Base-by-base conservation (phyloP, 2,113 vertebrate genomes). In the Cheilinus undulatus region DNA sequence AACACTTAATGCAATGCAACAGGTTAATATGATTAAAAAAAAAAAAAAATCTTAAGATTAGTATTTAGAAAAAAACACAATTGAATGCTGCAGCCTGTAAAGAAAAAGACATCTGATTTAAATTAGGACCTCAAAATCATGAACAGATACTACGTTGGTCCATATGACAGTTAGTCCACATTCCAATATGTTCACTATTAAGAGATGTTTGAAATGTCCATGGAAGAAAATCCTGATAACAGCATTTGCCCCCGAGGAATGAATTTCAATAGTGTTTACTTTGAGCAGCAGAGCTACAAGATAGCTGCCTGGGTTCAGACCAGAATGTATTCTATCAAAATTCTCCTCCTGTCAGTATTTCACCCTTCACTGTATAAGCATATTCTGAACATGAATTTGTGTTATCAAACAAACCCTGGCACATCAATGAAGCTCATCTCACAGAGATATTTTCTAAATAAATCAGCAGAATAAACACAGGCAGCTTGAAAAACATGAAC, bases 401-500 rank as follows among this genome's bases (percentile, higher is more conserved):
- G 88, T 78, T 87, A 87, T 86, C 89, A 92, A 91, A 93, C 87
- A 92, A 91, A 92, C 87, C 73, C 75, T 87, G 88, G 84, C 90
- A 93, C 88, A 90, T 91, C 88, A 92, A 83, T 90, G 89, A 84
- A 86, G 83, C 88, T 90, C 87, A 91, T 93, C 90, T 91, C 76
- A 74, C 64, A 75, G 82, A 80, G 87, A 89, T 86, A 69, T 82
- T 78, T 89, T 90, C 85, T 73, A 90, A 92, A 93, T 92, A 93
- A 93, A 94, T 94, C 92, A 91, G 70, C 76, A 87, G 74, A 91
- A 91, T 89, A 92, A 93, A 93, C 86, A 92, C 84, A 86, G 83
- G 80, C 87, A 81, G 76, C 72, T 87, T 80, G 83, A 88, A 90
- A 88, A 89, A 91, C 86, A 89, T 68, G 70, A 87, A 92, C 82